Base-by-base conservation (phyloP, 2,113 vertebrate genomes). In the Ceratotherium simum region DNA sequence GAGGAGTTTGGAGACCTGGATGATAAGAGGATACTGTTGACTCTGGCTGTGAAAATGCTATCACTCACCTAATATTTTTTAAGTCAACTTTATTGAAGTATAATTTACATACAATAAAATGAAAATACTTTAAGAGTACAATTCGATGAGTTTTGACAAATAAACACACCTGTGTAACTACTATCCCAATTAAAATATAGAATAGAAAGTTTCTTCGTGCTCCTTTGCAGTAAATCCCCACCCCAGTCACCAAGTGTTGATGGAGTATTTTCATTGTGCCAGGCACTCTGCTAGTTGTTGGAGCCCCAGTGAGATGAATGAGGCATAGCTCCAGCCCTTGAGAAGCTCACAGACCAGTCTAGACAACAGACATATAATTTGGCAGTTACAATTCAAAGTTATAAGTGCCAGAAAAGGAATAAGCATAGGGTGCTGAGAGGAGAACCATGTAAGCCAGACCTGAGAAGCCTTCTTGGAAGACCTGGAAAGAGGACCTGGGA, bases 81-180 rank as follows among this genome's bases (percentile, higher is more conserved):
- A 88, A 80, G 29, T 81, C 20, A 90, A 36, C 54, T 91, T 93
- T 93, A 67, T 67, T 96, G 23, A 82, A 62, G 33, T 87, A 42
- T 83, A 83, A 79, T 91, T 67, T 79, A 93, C 6, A n/a, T 83
- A 70, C 3, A 36, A 58, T 78, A 82, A 48, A 95, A 75, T 87
- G 92, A 87, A 90, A 86, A 56, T 33, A 69, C 11, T 69, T 31
- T 76, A 85, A 62, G 82, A 79, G 64, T 79, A 65, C 48, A 79
- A 20, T 87, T 78, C 67, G 31, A 76, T 75, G 42, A 86, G 18
- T 73, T 79, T 80, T 91, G 72, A 92, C 69, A 75, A 86, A 39
- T 86, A 93, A n/a, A 36, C 73, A 76, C 33, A 85, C 18, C 39
- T 94, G 46, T 91, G 25, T 94, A 80, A 91, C 54, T 90, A 51